Conservation (phyloP, 2,888 invertebrate genomes). For the Watsonalla binaria region DNA sequence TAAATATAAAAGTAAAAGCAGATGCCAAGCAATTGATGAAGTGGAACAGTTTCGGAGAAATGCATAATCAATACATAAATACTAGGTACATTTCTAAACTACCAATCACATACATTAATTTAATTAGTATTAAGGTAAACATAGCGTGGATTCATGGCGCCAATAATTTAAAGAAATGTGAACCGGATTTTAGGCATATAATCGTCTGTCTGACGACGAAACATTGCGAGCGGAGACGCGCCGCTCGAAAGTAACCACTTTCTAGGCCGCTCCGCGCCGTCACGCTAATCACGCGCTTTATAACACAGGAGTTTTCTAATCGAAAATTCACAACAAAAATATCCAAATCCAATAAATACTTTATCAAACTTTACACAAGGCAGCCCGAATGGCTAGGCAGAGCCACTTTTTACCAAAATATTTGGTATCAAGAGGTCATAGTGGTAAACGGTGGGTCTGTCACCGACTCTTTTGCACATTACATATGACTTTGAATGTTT, state of each 20-base stretch:
- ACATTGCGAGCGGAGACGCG: constrained; percentile 28
- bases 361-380: too few species aligned
- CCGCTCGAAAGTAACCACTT: constrained; percentile 67
- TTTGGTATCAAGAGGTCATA: too few species aligned
- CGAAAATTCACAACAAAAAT: constrained; percentile 17
- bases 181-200: constrained; percentile 62
- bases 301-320: constrained; percentile 58
- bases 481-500: too few species aligned
- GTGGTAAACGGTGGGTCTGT: too few species aligned
- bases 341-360: too few species aligned
- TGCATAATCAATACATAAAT: background rate
- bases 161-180: constrained; percentile 36
- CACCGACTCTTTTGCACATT: too few species aligned
- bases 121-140: constrained; percentile 1
- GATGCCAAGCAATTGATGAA: background rate
- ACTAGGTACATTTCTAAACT: constrained; percentile 9
- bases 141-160: constrained; percentile 7
- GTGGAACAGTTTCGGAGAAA: background rate
- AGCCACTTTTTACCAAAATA: too few species aligned
- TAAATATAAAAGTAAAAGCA: background rate
- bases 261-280: constrained; percentile 65
- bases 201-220: constrained; percentile 34
- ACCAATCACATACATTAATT: constrained; percentile 4
- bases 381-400: too few species aligned
- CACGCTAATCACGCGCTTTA: constrained; percentile 67